Conservation (phyloP, 2,113 vertebrate genomes). For the Tyrannus savana region DNA sequence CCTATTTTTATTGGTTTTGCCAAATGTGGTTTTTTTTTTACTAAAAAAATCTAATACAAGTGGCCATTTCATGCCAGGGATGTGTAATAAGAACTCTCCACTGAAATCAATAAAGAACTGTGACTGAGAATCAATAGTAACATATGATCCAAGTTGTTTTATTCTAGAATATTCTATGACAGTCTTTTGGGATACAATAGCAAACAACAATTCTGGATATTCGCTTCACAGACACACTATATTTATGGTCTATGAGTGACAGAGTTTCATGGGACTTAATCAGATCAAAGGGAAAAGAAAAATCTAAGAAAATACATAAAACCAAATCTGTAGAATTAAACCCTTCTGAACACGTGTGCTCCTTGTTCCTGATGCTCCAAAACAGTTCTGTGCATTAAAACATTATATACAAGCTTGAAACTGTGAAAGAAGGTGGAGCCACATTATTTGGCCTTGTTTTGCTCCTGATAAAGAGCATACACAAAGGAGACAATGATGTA, state of each 20-base stretch:
- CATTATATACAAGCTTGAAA: background rate
- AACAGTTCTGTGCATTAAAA: background rate
- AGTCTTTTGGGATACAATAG: background rate
- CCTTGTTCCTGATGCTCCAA: background rate
- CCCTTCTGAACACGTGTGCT: background rate
- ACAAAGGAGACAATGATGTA: background rate
- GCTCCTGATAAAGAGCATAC: background rate
- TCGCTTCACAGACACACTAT: background rate
- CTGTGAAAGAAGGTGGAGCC: background rate
- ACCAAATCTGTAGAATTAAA: background rate
- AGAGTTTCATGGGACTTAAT: background rate
- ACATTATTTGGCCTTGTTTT: fast-evolving
- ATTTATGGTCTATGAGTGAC: background rate
- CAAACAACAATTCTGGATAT: background rate
- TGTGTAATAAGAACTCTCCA: background rate
- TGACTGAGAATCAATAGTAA: slow-evolving; percentile 23
- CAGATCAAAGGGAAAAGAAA: background rate
- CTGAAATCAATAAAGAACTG: background rate
- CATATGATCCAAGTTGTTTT: background rate
- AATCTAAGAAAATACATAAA: background rate
- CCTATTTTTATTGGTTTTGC: background rate
- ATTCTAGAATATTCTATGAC: background rate
- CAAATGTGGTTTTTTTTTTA: fast-evolving
- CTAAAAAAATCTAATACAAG: background rate
- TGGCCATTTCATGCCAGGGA: background rate